Evolutionary conservation across 2,888 invertebrate species (phyloP), one percentile per base, ranked within the genome.

Genomic region (Sarcophaga carnaria): DNA sequence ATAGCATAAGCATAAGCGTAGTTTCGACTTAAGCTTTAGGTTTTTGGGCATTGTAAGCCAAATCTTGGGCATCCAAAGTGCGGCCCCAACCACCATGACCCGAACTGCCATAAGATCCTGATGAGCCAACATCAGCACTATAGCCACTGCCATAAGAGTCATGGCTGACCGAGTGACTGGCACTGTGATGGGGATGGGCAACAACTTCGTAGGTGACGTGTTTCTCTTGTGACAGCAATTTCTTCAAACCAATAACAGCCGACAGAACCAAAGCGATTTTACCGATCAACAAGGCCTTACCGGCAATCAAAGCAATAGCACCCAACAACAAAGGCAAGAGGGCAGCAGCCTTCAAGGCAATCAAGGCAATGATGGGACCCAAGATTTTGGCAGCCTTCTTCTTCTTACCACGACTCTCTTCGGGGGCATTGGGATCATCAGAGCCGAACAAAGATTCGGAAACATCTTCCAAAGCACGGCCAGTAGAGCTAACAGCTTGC

Each of bases 171-270:
- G 96, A 95, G 91, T 96, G 96, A 91, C 95, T 95, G 88, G 95
- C 94, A 86, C 95, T 95, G 92, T 97, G 97, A 90, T 97, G 97
- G 78, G 97, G 97, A 93, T 97, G 97, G 0, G 97, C 96, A 0
- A 97, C 97, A 59, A 97, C 97, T 92, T 97, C 97, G 92, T 97
- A 97, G 5, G 97, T 97, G 88, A 97, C 97, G 91, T 97, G 97
- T 92, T 97, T 97, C 93, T 97, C 96, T 91, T 96, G 96, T 2
- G 96, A 96, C 89, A 97, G 93, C 75, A 97, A 94, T 92, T 97
- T 97, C 95, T 97, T 97, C 92, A 97, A 93, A 4, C 97, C 97
- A 90, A 97, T 97, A 84, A 97, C 96, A 76, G 96, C 96, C 0
- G 97, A 97, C 71, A 97, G 94, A 69, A 97, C 97, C 88, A 97